Percentiles rank a stretch among this genome's conserved stretches.
phyloP scores from a whole-genome alignment of 2,113 vertebrate species.

The Crotalus helleri region DNA sequence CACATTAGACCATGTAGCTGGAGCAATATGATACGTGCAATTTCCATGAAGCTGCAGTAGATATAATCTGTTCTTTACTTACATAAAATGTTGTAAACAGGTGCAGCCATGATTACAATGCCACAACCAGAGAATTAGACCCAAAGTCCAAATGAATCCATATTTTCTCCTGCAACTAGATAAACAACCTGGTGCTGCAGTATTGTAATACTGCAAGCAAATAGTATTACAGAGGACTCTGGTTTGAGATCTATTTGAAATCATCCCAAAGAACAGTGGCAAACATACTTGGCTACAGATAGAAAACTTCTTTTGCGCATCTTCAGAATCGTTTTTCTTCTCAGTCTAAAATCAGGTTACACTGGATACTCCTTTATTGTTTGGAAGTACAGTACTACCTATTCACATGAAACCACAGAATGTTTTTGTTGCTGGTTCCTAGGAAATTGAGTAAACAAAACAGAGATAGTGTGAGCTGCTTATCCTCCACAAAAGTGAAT shows the following conservation, averaged over 20 bases:
- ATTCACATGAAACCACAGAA: neutral
- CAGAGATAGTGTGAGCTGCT: neutral
- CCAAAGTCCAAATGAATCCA: neutral
- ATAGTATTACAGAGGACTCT: neutral
- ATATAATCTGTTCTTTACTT: neutral
- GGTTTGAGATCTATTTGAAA: neutral
- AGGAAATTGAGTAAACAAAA: slow-evolving; percentile 19
- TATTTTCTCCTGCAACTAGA: neutral
- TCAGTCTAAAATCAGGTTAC: neutral
- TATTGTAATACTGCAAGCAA: neutral
- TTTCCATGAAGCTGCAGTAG: neutral
- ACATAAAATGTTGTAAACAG: neutral
- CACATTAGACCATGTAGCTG: neutral
- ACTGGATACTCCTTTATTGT: neutral
- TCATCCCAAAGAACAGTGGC: neutral
- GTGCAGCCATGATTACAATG: neutral
- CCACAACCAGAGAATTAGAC: neutral
- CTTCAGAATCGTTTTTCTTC: neutral
- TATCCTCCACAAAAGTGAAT: neutral
- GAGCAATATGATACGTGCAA: neutral
- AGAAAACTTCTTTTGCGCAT: neutral
- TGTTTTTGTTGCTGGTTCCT: neutral
- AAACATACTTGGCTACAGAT: neutral
- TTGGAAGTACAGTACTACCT: neutral
- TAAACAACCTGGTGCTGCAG: neutral